A percentile compares a stretch with the other conserved stretches of the same genome.
Conservation (phyloP, 2,797 vertebrate species). For the Nasua narica region DNA sequence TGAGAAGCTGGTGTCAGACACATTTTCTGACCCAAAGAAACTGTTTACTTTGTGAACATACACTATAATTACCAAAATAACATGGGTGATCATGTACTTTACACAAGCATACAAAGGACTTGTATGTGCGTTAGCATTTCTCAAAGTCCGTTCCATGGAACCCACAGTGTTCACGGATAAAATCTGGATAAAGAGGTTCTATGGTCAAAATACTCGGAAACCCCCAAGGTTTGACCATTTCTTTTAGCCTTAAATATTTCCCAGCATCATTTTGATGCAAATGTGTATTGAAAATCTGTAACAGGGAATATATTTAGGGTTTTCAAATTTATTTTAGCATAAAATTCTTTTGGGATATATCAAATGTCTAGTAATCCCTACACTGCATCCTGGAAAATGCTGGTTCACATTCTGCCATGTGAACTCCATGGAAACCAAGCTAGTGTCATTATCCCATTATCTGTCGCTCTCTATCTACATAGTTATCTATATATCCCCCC, state of each 20-base stretch:
- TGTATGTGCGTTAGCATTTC: background rate
- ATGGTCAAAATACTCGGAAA: background rate
- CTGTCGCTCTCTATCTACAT: background rate
- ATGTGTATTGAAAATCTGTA: background rate
- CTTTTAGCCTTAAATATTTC: background rate
- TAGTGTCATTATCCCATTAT: background rate
- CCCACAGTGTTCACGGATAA: background rate
- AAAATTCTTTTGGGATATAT: background rate
- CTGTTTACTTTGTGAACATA: background rate
- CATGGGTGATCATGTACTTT: background rate
- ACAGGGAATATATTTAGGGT: background rate
- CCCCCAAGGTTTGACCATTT: background rate
- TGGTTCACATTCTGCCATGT: background rate
- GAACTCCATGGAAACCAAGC: background rate
- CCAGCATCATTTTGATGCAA: background rate
- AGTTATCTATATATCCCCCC: background rate
- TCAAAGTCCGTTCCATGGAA: background rate
- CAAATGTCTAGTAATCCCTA: background rate
- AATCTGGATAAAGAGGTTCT: background rate
- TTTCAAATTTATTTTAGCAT: conserved; percentile 1
- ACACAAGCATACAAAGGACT: background rate
- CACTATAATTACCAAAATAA: background rate
- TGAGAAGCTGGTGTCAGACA: background rate
- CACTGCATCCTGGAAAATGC: background rate
- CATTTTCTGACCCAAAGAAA: background rate